phyloP scores from a whole-genome alignment of 2,797 vertebrate genomes.

The Catostomus latipinnis region DNA sequence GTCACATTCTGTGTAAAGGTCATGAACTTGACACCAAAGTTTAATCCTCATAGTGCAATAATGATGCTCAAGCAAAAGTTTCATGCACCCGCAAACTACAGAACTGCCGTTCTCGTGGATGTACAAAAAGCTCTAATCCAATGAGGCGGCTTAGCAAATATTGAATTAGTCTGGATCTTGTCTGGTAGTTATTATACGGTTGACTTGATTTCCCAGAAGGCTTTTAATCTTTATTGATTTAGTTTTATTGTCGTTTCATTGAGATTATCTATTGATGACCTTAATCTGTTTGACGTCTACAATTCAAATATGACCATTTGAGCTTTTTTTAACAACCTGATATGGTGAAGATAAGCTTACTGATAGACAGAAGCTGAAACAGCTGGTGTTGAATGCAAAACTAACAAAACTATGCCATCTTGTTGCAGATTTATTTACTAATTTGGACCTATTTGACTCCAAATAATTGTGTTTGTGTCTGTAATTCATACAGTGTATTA shows the following conservation, averaged over 20 bases:
- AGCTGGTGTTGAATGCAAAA: neutral
- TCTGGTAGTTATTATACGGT: slow-evolving; percentile 59
- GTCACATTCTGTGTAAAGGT: slow-evolving; percentile 1
- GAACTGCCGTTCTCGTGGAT: slow-evolving; percentile 52
- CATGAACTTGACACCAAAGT: slow-evolving; percentile 8
- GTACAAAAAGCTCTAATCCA: slow-evolving; percentile 56
- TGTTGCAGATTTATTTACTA: neutral
- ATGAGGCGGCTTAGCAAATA: slow-evolving; percentile 57
- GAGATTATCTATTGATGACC: slow-evolving; percentile 59
- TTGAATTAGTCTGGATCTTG: slow-evolving; percentile 62
- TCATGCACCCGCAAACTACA: slow-evolving; percentile 36
- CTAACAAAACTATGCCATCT: neutral
- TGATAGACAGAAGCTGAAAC: neutral
- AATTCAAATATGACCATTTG: slow-evolving; percentile 38
- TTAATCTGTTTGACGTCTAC: slow-evolving; percentile 44
- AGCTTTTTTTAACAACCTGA: slow-evolving; percentile 9
- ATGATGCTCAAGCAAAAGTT: slow-evolving; percentile 37
- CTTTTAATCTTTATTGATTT: slow-evolving; percentile 63
- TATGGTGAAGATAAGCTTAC: neutral
- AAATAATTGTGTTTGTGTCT: too few species aligned
- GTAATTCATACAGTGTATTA: neutral
- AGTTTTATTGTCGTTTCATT: slow-evolving; percentile 51
- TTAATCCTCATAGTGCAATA: slow-evolving; percentile 35
- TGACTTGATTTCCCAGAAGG: slow-evolving; percentile 58
- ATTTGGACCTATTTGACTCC: neutral